Percentiles rank a stretch among this genome's conserved stretches.
Conservation (phyloP, 2,888 invertebrate genomes). For the Polyploca ridens region DNA sequence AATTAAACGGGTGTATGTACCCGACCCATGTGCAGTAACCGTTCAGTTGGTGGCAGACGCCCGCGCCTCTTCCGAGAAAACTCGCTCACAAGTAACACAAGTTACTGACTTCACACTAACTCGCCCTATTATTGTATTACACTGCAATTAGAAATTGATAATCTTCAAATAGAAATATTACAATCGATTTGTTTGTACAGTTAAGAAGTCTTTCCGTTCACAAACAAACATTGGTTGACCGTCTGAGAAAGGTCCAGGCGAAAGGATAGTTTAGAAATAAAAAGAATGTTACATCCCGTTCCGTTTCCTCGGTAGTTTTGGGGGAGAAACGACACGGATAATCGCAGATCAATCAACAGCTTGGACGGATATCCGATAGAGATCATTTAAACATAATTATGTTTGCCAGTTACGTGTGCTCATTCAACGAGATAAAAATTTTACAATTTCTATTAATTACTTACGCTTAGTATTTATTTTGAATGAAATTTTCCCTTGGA, state of each 20-base stretch:
- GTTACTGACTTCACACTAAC: conserved; percentile 40
- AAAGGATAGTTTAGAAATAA: conserved; percentile 42
- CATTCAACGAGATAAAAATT: not conserved
- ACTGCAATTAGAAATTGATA: conserved; percentile 8
- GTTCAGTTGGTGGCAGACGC: conserved; percentile 44
- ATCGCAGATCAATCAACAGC: conserved; percentile 58
- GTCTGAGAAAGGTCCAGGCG: conserved; percentile 11
- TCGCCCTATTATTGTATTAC: conserved; percentile 23
- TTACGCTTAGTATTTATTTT: not conserved
- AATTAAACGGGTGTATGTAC: not conserved
- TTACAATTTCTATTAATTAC: not conserved
- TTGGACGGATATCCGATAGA: conserved; percentile 54
- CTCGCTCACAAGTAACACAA: conserved; percentile 44
- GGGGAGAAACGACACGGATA: conserved; percentile 45
- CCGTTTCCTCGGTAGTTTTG: conserved; percentile 51
- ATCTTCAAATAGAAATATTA: not conserved
- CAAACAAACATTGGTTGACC: conserved; percentile 8
- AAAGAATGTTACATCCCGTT: conserved; percentile 61
- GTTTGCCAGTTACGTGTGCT: not conserved
- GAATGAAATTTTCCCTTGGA: no score
- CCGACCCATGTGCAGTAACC: conserved; percentile 21
- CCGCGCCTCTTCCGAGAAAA: conserved; percentile 59
- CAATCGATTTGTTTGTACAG: not conserved
- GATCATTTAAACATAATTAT: conserved; percentile 27
- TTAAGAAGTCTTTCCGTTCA: conserved; percentile 7